Conservation (phyloP, 37 sponge, comb jelly and placozoan genomes). For the Tethya wilhelma region DNA sequence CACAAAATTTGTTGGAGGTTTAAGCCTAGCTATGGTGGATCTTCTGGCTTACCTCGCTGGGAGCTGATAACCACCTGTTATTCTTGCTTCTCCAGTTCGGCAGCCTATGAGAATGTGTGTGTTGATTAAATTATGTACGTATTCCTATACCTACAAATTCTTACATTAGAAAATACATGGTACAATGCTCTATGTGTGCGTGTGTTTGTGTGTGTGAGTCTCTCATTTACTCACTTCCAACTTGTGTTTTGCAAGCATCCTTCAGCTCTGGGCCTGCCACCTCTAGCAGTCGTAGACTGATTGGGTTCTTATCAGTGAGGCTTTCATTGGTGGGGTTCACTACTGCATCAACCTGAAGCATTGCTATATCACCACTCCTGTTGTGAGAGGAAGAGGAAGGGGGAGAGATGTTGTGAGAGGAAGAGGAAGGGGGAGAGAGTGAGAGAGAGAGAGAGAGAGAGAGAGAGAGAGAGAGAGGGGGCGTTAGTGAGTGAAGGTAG, state of each 20-base stretch:
- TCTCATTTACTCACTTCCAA: conserved; percentile 58
- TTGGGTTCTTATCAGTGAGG: conserved; percentile 76
- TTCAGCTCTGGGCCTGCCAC: conserved; percentile 83
- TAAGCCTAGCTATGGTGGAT: background rate
- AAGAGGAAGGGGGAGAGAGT: too few relatives aligned
- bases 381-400: too few relatives aligned
- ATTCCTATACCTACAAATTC: too few relatives aligned
- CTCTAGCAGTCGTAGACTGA: conserved; percentile 56
- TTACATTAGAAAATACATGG: background rate
- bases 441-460: too few relatives aligned
- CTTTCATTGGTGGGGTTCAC: conserved; percentile 89
- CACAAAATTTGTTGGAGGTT: too few relatives aligned
- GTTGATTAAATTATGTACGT: too few relatives aligned
- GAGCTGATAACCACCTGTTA: conserved; percentile 59
- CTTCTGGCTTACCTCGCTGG: conserved; percentile 69
- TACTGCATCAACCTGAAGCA: conserved; percentile 59
- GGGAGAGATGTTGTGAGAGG: too few relatives aligned
- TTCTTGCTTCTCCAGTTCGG: conserved; percentile 86
- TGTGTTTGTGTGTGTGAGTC: background rate
- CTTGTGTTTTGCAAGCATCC: conserved; percentile 54
- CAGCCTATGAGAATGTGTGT: conserved; percentile 52
- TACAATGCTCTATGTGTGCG: background rate
- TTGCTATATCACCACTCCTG: conserved; percentile 79
- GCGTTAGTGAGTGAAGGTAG: too few relatives aligned
- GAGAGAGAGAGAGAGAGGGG: too few relatives aligned